Conservation (phyloP, 2,888 invertebrate genomes). For the Agrotis puta region DNA sequence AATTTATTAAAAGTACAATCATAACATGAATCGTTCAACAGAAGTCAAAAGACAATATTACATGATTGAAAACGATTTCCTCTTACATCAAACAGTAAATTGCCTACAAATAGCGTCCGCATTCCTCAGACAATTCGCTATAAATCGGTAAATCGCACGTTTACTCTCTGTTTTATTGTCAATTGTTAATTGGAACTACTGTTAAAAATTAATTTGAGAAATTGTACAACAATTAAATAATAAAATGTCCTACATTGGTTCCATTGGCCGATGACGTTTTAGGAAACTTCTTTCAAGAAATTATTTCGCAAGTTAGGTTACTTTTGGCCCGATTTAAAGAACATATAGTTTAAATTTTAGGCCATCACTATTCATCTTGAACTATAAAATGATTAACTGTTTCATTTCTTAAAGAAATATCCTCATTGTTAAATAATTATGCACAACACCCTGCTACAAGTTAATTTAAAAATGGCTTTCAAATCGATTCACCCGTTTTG, state of each 20-base stretch:
- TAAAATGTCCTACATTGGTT: neutral
- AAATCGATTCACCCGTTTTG: no score
- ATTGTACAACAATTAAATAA: conserved; percentile 11
- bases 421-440: no score
- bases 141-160: conserved; percentile 15
- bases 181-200: conserved; percentile 18
- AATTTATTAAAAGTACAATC: no score
- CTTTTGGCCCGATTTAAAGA: no score
- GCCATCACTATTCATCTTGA: neutral
- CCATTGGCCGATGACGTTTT: neutral
- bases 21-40: conserved; percentile 3
- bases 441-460: no score
- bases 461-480: no score
- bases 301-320: neutral
- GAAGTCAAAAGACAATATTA: neutral
- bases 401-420: no score
- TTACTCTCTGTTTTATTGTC: conserved; percentile 28
- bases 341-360: neutral
- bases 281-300: neutral
- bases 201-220: conserved; percentile 20
- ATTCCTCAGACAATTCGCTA: conserved; percentile 21
- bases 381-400: no score
- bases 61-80: conserved; percentile 37
- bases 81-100: conserved; percentile 43
- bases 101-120: conserved; percentile 39